Conservation (phyloP, 2,797 vertebrate species). For the Melanogrammus aeglefinus region DNA sequence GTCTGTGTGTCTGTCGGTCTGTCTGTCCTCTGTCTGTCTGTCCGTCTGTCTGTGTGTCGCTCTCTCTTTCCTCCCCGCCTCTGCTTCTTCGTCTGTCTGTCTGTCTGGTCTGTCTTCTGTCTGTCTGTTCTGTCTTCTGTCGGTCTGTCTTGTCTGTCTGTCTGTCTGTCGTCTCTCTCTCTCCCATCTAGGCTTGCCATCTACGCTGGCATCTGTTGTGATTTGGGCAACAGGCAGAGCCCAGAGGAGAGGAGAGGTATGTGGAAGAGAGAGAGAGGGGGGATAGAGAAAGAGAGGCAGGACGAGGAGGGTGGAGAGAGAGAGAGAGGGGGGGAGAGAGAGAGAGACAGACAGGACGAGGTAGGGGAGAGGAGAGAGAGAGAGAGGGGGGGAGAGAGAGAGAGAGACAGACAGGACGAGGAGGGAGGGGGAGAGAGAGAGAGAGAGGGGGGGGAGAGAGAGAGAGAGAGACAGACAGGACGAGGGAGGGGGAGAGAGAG, state of each 20-base stretch:
- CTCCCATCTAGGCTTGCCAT: constrained; percentile 73
- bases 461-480: constrained; percentile 38
- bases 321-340: constrained; percentile 60
- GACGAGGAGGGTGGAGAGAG: constrained; percentile 21
- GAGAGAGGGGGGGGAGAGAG: constrained; percentile 45
- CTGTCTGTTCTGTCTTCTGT: no score
- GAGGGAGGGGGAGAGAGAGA: constrained; percentile 42
- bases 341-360: constrained; percentile 40
- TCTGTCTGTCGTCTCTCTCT: no score
- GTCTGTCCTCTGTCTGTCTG: no score
- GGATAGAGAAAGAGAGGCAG: constrained; percentile 58
- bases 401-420: constrained; percentile 65
- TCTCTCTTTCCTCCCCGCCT: no score
- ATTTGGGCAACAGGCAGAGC: constrained; percentile 69
- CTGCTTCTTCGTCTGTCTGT: no score
- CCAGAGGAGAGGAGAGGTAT: constrained; percentile 24
- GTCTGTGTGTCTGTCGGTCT: no score
- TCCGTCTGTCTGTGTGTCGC: no score
- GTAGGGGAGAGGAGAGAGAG: constrained; percentile 17
- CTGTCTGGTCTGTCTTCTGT: no score
- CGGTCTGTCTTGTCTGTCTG: no score
- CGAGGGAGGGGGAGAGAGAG: constrained; percentile 30
- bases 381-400: constrained; percentile 29
- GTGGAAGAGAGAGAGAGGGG: constrained; percentile 35
- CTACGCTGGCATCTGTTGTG: no score